These are phyloP conservation scores for Porites lobata DNA, from an alignment of 92 coral and sea anemone species.

Conservation along the genomic window DNA sequence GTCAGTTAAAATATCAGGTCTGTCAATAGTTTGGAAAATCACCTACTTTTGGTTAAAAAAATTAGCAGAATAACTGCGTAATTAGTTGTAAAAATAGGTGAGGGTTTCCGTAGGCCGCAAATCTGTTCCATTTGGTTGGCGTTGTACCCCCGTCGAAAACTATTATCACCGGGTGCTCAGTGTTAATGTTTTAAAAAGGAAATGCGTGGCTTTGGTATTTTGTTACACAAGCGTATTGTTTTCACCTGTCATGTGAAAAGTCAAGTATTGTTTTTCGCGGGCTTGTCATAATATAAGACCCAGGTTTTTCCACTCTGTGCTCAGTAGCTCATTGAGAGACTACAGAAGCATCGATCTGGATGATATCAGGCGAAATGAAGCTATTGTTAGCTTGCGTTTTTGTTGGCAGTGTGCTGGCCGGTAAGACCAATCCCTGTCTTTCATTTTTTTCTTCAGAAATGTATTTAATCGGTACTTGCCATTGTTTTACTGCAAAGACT, in stretches of 20 bases:
- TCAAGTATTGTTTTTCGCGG: slow-evolving; percentile 2
- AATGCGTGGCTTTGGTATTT: neutral
- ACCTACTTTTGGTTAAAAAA: no score
- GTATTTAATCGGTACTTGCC: neutral
- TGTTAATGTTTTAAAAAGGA: neutral
- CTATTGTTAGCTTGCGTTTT: slow-evolving; percentile 47
- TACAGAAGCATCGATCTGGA: slow-evolving; percentile 1
- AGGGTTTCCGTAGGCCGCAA: no score
- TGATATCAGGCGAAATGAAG: slow-evolving; percentile 24
- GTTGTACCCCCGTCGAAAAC: neutral
- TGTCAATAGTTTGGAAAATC: no score
- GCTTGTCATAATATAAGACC: slow-evolving; percentile 23
- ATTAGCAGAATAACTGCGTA: no score
- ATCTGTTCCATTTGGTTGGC: no score
- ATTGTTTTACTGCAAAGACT: neutral
- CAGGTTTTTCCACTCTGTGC: neutral
- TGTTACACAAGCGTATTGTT: slow-evolving; percentile 31
- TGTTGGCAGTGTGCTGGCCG: slow-evolving; percentile 54
- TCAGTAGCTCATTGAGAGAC: slow-evolving; percentile 35
- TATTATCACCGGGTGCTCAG: neutral
- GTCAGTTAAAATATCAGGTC: no score
- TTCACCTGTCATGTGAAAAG: slow-evolving; percentile 18
- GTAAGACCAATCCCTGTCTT: slow-evolving; percentile 24
- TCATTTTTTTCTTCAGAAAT: neutral
- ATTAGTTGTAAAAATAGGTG: no score